Percentiles rank a stretch among this genome's conserved stretches.
These are phyloP conservation scores for Typhlomys cinereus DNA, from an alignment of 2,113 vertebrate species.

Conservation along the genomic window DNA sequence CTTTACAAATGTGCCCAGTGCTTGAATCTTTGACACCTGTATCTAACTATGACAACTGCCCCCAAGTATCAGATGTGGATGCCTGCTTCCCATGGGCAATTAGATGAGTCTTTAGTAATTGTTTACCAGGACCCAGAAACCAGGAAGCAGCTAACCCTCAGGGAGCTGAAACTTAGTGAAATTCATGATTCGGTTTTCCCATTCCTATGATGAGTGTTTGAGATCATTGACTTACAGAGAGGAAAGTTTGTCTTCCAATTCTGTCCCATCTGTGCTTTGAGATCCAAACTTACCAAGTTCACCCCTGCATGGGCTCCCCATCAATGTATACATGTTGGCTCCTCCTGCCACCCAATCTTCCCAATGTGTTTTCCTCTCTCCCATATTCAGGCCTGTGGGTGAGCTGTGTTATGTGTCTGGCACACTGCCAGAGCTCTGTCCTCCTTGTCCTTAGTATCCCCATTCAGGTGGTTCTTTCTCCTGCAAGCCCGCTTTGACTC, in stretches of 20 bases:
- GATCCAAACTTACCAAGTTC: not conserved
- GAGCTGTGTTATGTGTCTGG: too few relatives aligned
- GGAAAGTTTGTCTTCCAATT: not conserved
- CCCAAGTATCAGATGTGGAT: not conserved
- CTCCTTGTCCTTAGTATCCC: not conserved
- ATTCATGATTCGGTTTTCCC: too few relatives aligned
- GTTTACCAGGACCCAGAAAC: not conserved
- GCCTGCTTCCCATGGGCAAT: not conserved
- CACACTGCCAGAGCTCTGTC: too few relatives aligned
- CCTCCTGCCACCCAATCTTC: not conserved
- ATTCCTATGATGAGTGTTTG: not conserved
- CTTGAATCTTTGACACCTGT: too few relatives aligned
- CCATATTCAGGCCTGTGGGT: not conserved
- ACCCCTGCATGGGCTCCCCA: fast-evolving
- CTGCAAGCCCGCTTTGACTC: not conserved
- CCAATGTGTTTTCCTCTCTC: not conserved
- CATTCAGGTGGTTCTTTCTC: not conserved
- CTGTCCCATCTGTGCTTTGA: not conserved
- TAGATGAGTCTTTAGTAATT: not conserved
- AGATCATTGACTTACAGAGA: not conserved
- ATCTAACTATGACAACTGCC: too few relatives aligned
- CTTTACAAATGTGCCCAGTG: too few relatives aligned
- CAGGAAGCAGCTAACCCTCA: not conserved
- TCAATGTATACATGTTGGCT: not conserved
- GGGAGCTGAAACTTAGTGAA: not conserved